Conservation (phyloP, 2,113 vertebrate genomes). For the Psittacus erithacus region DNA sequence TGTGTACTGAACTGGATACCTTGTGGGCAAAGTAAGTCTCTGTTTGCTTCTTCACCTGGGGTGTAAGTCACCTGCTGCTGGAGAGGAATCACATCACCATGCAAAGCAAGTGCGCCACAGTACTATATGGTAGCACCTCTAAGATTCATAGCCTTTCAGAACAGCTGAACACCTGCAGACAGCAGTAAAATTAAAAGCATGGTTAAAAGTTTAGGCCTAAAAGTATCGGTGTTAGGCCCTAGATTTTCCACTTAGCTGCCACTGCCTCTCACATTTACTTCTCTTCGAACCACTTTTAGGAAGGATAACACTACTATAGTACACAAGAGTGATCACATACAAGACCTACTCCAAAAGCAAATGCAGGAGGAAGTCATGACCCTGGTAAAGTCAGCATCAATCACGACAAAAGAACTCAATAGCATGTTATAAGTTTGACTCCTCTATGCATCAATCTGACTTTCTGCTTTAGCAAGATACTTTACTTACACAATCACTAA, state of each 20-base stretch:
- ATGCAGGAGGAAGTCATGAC: background rate
- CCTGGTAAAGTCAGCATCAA: background rate
- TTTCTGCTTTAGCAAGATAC: background rate
- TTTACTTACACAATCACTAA: background rate
- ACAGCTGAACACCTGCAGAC: background rate
- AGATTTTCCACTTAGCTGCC: background rate
- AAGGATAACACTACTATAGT: background rate
- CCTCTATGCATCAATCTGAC: background rate
- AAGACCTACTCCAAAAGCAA: background rate
- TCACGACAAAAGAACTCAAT: background rate
- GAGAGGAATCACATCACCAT: background rate
- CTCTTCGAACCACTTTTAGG: background rate
- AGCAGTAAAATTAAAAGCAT: background rate
- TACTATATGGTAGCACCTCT: background rate
- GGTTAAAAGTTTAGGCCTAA: background rate
- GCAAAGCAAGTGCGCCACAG: background rate
- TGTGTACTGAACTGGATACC: constrained; percentile 92
- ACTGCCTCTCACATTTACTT: background rate
- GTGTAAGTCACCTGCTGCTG: background rate
- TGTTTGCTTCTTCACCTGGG: background rate
- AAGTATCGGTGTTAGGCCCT: background rate
- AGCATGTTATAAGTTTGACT: background rate
- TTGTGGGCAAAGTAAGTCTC: constrained; percentile 88
- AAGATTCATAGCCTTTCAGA: background rate
- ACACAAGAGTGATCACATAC: background rate